phyloP scores from a whole-genome alignment of 92 coral and sea anemone genomes.

The Desmophyllum pertusum region DNA sequence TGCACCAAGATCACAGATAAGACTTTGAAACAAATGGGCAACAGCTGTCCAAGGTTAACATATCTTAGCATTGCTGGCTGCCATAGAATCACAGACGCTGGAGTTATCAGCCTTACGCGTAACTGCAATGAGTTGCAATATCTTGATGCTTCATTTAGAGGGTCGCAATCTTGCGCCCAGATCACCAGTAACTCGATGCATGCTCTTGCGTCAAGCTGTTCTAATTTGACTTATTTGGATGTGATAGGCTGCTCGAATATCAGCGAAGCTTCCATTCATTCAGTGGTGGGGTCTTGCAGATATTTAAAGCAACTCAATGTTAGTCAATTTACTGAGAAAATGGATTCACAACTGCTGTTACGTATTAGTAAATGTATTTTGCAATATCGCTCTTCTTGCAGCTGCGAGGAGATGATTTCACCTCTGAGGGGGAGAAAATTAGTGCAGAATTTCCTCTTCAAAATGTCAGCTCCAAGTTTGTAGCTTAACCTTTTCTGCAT shows the following conservation, averaged over 20 bases:
- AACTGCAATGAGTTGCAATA: conserved; percentile 63
- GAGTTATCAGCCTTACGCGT: conserved; percentile 58
- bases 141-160: conserved; percentile 78
- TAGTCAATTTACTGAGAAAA: conserved; percentile 55
- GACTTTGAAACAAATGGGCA: conserved; percentile 61
- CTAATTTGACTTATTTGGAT: conserved; percentile 65
- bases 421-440: conserved; percentile 61
- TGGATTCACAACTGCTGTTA: conserved; percentile 30
- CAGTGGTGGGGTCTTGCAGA: conserved; percentile 48
- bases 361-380: conserved; percentile 35
- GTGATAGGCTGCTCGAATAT: conserved; percentile 78
- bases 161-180: conserved; percentile 74
- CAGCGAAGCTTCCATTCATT: conserved; percentile 49
- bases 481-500: conserved; percentile 4
- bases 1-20: conserved; percentile 78
- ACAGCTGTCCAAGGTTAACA: conserved; percentile 55
- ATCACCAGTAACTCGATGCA: conserved; percentile 67
- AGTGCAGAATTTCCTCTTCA: conserved; percentile 72
- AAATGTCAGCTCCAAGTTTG: conserved; percentile 65
- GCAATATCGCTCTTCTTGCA: conserved; percentile 54
- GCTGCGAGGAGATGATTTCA: conserved; percentile 52
- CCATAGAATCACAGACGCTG: conserved; percentile 75
- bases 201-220: conserved; percentile 64
- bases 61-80: conserved; percentile 83
- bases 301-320: conserved; percentile 68